Evolutionary conservation across 2,888 invertebrate species (phyloP).

Genomic region (Anoplius nigerrimus): DNA sequence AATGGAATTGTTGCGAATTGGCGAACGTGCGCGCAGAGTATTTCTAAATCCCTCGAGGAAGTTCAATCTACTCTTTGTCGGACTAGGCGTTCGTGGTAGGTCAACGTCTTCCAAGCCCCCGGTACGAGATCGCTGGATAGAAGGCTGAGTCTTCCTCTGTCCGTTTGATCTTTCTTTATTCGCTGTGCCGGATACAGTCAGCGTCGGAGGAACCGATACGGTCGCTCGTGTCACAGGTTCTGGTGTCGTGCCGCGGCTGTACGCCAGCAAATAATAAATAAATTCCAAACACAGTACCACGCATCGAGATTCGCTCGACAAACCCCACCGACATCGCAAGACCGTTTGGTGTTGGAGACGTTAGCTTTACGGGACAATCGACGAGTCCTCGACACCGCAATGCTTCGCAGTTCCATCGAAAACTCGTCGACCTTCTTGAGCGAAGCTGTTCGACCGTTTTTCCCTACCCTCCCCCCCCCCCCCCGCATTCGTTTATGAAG

Average conservation of each 20-base stretch:
- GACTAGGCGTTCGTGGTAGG: slow-evolving; percentile 71
- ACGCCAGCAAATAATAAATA: slow-evolving; percentile 72
- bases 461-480: too few species aligned
- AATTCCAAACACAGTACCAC: slow-evolving; percentile 67
- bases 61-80: slow-evolving; percentile 75
- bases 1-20: slow-evolving; percentile 70
- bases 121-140: slow-evolving; percentile 64
- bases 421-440: too few species aligned
- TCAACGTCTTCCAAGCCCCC: slow-evolving; percentile 55
- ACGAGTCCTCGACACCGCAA: too few species aligned
- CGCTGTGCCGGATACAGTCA: slow-evolving; percentile 57
- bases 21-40: slow-evolving; percentile 76
- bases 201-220: slow-evolving; percentile 60
- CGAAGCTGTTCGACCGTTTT: too few species aligned
- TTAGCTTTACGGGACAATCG: too few species aligned
- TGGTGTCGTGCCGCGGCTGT: slow-evolving; percentile 69
- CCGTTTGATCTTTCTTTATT: slow-evolving; percentile 52
- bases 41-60: slow-evolving; percentile 81
- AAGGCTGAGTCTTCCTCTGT: slow-evolving; percentile 34
- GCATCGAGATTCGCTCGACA: slow-evolving; percentile 10
- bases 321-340: background rate
- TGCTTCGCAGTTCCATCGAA: too few species aligned
- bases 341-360: too few species aligned
- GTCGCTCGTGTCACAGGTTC: slow-evolving; percentile 59
- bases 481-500: too few species aligned